These are phyloP conservation scores for Potamarius usumacintae DNA, from an alignment of 2,113 vertebrate species.

Conservation along the genomic window DNA sequence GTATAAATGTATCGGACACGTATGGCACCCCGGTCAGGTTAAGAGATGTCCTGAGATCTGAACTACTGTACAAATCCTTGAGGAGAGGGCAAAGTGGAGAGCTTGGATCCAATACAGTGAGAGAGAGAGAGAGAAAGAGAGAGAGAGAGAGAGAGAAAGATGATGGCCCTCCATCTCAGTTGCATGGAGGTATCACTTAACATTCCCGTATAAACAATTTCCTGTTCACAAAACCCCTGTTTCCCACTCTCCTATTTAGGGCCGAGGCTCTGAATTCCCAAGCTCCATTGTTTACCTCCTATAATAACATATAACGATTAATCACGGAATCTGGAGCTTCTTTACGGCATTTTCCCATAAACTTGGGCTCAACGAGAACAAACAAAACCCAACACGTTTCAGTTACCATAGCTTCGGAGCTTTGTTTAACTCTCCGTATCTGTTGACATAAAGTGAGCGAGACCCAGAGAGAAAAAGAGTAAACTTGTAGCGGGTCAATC, in stretches of 20 bases:
- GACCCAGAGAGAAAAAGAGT: slow-evolving; percentile 61
- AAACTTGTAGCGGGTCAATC: slow-evolving; percentile 82
- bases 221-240: slow-evolving; percentile 69
- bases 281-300: slow-evolving; percentile 73
- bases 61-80: neutral
- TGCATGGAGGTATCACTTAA: slow-evolving; percentile 52
- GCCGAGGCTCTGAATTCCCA: slow-evolving; percentile 65
- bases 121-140: neutral
- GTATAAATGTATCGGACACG: neutral
- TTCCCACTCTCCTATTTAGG: slow-evolving; percentile 68
- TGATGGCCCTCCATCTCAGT: slow-evolving; percentile 9
- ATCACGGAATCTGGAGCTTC: slow-evolving; percentile 72
- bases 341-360: slow-evolving; percentile 75
- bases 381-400: slow-evolving; percentile 75
- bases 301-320: slow-evolving; percentile 74
- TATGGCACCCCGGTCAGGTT: neutral
- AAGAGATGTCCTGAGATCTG: neutral
- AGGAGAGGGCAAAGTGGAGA: neutral
- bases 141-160: slow-evolving; percentile 17
- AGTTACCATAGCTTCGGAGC: slow-evolving; percentile 70
- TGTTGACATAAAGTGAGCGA: slow-evolving; percentile 26
- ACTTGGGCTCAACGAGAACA: slow-evolving; percentile 69
- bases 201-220: slow-evolving; percentile 62
- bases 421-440: slow-evolving; percentile 34
- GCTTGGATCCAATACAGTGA: slow-evolving; percentile 27